Evolutionary conservation across 2,888 invertebrate species (phyloP).

Genomic region (Chrysolina oricalcia): DNA sequence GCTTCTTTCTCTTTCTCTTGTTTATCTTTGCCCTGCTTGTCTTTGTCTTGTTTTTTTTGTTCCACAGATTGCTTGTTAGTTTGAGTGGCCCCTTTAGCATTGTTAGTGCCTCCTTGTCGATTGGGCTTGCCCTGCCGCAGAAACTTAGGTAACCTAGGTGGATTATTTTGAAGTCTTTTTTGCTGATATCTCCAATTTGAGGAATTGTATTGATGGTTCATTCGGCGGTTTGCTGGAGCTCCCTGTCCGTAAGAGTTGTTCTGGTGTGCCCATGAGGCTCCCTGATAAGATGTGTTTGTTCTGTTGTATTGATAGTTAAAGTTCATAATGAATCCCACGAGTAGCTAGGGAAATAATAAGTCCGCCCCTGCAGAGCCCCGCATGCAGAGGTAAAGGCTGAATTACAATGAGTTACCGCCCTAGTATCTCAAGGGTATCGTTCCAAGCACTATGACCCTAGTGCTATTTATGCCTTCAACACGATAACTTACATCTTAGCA

Average conservation of each 20-base stretch:
- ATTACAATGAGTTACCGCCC: conserved; percentile 42
- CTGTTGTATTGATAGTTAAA: conserved; percentile 27
- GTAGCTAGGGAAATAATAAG: conserved; percentile 31
- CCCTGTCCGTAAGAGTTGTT: conserved; percentile 15
- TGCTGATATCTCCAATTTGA: conserved; percentile 13
- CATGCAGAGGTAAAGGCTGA: conserved; percentile 29
- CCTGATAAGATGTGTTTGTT: conserved; percentile 24
- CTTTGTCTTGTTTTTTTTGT: conserved; percentile 4
- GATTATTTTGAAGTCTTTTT: conserved; percentile 5
- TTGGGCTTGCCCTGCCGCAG: background rate
- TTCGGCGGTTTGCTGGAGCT: conserved; percentile 16
- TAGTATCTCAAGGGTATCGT: conserved; percentile 47
- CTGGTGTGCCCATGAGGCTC: conserved; percentile 9
- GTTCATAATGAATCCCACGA: conserved; percentile 33
- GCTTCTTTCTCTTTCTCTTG: conserved; percentile 26
- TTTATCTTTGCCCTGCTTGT: too few species aligned
- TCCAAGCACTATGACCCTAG: conserved; percentile 40
- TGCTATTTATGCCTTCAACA: conserved; percentile 42
- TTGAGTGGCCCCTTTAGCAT: background rate
- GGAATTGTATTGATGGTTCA: conserved; percentile 1
- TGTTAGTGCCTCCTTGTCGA: background rate
- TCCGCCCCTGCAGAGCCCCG: conserved; percentile 29
- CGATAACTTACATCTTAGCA: conserved; percentile 46
- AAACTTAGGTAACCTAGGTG: background rate
- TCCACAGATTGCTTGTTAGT: background rate